Percentiles rank a stretch among this genome's conserved stretches.
Evolutionary conservation across 2,113 vertebrate species (phyloP).

Genomic region (Cheirogaleus medius): DNA sequence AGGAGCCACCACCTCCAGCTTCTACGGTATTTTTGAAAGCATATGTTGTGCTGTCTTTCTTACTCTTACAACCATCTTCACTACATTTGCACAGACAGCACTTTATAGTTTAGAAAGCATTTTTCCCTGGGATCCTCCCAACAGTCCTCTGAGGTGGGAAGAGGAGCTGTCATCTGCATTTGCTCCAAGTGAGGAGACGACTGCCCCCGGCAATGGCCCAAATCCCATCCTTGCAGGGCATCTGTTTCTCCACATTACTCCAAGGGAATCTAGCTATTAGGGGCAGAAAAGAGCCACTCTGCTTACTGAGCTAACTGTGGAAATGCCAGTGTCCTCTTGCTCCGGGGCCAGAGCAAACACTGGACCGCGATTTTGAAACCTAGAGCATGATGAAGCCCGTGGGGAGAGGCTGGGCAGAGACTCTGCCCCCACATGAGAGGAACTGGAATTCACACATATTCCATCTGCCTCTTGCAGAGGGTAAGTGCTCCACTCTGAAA

Average conservation of each 20-base stretch:
- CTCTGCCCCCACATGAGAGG: neutral
- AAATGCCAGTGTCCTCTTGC: neutral
- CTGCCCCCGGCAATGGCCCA: neutral
- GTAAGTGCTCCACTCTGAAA: neutral
- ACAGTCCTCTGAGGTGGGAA: neutral
- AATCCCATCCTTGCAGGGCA: neutral
- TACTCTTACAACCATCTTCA: neutral
- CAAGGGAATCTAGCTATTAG: neutral
- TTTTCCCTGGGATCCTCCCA: neutral
- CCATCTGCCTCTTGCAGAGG: neutral
- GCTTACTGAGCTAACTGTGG: neutral
- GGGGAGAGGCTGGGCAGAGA: neutral
- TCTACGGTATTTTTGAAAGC: neutral
- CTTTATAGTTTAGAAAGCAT: neutral
- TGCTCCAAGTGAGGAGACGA: neutral
- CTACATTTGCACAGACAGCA: neutral
- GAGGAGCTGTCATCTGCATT: neutral
- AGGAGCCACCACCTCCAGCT: too few relatives aligned
- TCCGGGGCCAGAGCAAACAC: neutral
- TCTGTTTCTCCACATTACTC: neutral
- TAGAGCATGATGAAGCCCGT: rapidly evolving
- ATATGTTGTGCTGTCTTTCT: neutral
- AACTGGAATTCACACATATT: neutral
- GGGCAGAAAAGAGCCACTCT: neutral
- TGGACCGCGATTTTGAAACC: rapidly evolving